Conservation (phyloP, 2,888 invertebrate species). For the Drosophila barbarae region DNA sequence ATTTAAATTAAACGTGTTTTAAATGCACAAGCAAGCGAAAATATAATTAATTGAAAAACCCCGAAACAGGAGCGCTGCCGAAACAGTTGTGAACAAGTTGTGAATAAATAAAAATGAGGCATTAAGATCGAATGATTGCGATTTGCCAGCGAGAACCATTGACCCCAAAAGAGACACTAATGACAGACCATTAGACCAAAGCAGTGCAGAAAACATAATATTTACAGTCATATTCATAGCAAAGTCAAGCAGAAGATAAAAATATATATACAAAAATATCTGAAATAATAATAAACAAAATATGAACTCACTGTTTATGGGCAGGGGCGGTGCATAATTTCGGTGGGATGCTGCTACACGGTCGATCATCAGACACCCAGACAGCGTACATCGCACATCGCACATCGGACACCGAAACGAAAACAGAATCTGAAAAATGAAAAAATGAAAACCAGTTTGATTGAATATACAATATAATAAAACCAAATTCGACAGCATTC, state of each 20-base stretch:
- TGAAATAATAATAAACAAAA: conserved; percentile 27
- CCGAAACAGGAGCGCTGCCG: conserved; percentile 23
- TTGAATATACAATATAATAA: conserved; percentile 53
- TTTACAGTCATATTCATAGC: conserved; percentile 18
- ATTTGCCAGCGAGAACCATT: conserved; percentile 25
- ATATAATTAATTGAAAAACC: conserved; percentile 51
- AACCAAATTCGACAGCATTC: conserved; percentile 63
- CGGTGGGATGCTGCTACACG: conserved; percentile 41
- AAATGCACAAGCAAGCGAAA: conserved; percentile 57
- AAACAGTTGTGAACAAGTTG: conserved; percentile 34
- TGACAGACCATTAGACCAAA: conserved; percentile 5
- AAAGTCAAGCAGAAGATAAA: not conserved
- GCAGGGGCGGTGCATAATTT: conserved; percentile 54
- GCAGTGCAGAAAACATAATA: conserved; percentile 28
- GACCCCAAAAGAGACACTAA: conserved; percentile 22
- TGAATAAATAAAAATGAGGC: conserved; percentile 25
- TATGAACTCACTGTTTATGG: conserved; percentile 38
- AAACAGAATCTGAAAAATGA: conserved; percentile 35
- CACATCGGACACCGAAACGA: conserved; percentile 28
- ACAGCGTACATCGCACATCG: conserved; percentile 1
- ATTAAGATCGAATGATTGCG: conserved; percentile 11
- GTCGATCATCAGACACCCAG: conserved; percentile 15
- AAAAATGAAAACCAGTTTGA: conserved; percentile 58
- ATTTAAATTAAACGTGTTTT: conserved; percentile 73
- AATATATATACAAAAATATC: conserved; percentile 11